Evolutionary conservation across 1,140 invertebrate genomes (phyloP), one percentile per base, ranked within the genome.

Genomic region (Sarcophaga bullata): DNA sequence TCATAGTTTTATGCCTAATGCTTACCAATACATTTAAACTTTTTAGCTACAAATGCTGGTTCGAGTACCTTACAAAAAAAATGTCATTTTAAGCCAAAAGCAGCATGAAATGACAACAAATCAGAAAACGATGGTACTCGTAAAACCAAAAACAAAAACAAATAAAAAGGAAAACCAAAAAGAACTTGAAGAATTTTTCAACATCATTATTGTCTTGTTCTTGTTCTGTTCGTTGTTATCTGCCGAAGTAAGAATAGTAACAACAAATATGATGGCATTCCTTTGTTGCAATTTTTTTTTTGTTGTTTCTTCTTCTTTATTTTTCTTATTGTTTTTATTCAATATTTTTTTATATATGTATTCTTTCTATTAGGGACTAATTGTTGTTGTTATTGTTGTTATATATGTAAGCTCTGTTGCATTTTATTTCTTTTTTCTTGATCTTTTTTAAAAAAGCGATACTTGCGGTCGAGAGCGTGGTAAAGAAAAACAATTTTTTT

Each of bases 201-300:
- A 78, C n/a, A 78, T 78, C 75, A 78, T 15, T 78, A 49, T 19
- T 50, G 48, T 50, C 0, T n/a, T n/a, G n/a, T n/a, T n/a, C n/a
- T n/a, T n/a, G n/a, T n/a, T n/a, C n/a, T 37, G 25, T 37, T 37
- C 25, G 25, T 37, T 37, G 25, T 37, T 37, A 37, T 37, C 25
- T 37, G 25, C 25, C 25, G 25, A 37, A 37, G 25, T 37, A 37
- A 37, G 25, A 37, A 37, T 37, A 37, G n/a, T 8, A 48, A 78
- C 46, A n/a, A 62, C 54, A 19, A 81, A 62, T 72, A 52, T 78
- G 75, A 78, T 37, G 13, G 50, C 75, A 78, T 78, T 78, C 75
- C 75, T 78, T 78, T 78, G 48, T 52, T 78, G 48, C 75, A 50
- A 9, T 19, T 78, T 78, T 78, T 47, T 7, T 73, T 0, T 73